Evolutionary conservation across 2,797 vertebrate species (phyloP).

Genomic region (Oryzias sinensis): DNA sequence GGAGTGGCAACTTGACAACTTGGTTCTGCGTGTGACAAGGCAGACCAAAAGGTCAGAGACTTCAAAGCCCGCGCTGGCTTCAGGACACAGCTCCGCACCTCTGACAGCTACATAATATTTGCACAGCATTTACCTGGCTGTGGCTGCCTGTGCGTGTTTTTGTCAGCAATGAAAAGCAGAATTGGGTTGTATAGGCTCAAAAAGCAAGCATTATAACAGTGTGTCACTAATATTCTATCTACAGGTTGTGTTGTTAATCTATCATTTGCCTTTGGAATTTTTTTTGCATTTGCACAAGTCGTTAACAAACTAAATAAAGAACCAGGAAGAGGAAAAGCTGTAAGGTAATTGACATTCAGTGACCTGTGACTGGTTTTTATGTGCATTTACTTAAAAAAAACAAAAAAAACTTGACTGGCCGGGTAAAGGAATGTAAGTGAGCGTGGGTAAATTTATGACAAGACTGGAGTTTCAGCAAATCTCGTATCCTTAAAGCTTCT

Average conservation of each 20-base stretch:
- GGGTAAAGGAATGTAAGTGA: conserved; percentile 34
- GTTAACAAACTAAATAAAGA: conserved; percentile 19
- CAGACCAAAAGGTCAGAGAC: conserved; percentile 71
- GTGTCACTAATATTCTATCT: neutral
- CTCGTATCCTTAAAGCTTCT: conserved; percentile 45
- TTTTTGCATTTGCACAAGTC: conserved; percentile 2
- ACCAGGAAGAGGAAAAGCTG: conserved; percentile 5
- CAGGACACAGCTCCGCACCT: conserved; percentile 44
- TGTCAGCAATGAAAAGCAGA: conserved; percentile 17
- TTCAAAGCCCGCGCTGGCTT: conserved; percentile 68
- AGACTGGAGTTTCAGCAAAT: neutral
- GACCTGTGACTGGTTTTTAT: conserved; percentile 36
- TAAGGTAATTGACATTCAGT: conserved; percentile 30
- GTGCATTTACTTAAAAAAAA: conserved; percentile 21
- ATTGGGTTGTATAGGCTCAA: conserved; percentile 18
- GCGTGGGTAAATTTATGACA: neutral
- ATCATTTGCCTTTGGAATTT: neutral
- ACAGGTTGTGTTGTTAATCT: neutral
- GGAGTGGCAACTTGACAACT: conserved; percentile 72
- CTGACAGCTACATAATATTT: conserved; percentile 54
- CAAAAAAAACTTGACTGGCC: conserved; percentile 37
- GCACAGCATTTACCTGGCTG: conserved; percentile 22
- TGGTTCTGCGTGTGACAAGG: conserved; percentile 67
- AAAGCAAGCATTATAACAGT: conserved; percentile 20
- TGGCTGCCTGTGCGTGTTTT: conserved; percentile 4